phyloP scores from a whole-genome alignment of 1,140 invertebrate species.

The Drosophila obscura region DNA sequence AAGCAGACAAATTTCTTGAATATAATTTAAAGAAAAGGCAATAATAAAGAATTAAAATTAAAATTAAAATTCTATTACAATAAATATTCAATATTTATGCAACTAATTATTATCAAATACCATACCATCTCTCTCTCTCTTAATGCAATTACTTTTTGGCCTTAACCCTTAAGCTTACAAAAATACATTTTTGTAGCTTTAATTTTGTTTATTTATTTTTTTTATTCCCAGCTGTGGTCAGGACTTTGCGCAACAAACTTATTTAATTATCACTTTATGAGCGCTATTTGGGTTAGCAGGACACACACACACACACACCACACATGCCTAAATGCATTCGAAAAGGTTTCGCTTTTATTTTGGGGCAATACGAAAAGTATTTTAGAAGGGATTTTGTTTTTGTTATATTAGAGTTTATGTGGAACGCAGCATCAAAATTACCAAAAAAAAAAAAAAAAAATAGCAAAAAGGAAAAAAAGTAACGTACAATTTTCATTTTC shows the following conservation, averaged over 20 bases:
- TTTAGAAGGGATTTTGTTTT: conserved; percentile 15
- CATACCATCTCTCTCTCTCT: not conserved
- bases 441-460: conserved; percentile 23
- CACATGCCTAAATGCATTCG: conserved; percentile 50
- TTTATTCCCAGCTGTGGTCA: conserved; percentile 13
- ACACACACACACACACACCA: conserved; percentile 2
- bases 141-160: not conserved
- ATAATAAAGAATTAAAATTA: too few species aligned
- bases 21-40: too few species aligned
- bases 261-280: conserved; percentile 69
- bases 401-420: conserved; percentile 4
- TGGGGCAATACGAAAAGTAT: conserved; percentile 18
- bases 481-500: conserved; percentile 31
- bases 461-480: conserved; percentile 17
- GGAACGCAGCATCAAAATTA: conserved; percentile 9
- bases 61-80: too few species aligned
- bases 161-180: not conserved
- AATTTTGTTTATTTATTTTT: conserved; percentile 1
- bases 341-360: conserved; percentile 67
- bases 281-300: conserved; percentile 59
- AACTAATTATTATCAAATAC: too few species aligned
- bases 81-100: too few species aligned
- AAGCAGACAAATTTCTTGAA: too few species aligned
- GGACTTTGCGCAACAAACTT: conserved; percentile 37
- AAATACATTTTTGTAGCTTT: conserved; percentile 1